Base-by-base conservation (phyloP, 2,797 vertebrate species). In the Alcedo atthis region DNA sequence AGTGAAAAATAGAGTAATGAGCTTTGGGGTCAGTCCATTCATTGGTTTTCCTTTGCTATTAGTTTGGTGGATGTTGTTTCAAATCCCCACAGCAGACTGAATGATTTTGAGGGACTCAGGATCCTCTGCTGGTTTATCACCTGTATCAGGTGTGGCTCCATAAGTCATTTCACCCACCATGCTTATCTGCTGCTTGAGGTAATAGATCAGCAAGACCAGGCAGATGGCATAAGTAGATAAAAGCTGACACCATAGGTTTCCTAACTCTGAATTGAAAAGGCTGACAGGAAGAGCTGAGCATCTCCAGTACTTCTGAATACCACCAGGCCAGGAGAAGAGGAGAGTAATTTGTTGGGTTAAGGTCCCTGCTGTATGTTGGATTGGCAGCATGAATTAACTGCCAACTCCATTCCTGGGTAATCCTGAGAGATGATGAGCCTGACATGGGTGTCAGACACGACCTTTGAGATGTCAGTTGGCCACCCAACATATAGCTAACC, bases 311-410 rank as follows among this genome's bases (percentile, higher is more conserved):
- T 55, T 54, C 75, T 69, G 45, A 14, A 63, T 71, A 35, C 30
- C 70, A 68, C 9, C 62, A 37, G 45, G 57, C 35, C 32, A 11
- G 2, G 15, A 62, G 53, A 68, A 79, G 26, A 90, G 59, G 53
- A 79, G 28, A 59, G 16, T n/a, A 30, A 37, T 78, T 57, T 0
- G 3, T 33, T 59, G 42, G n/a, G n/a, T 74, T 75, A 67, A 30
- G 13, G 43, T 35, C 37, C 59, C 28, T 62, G n/a, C 33, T 51
- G 17, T 1, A 0, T 40, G 18, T 9, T 48, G 21, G 46, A 33
- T 55, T 0, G 0, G 26, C 30, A 68, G 18, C 3, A 0, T 15
- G 6, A 9, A 6, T 62, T 19, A 63, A 57, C 28, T 53, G 24
- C 64, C 4, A 2, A 0, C 42, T 87, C 87, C 18, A 53, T 89